Conservation (phyloP, 2,797 vertebrate genomes). For the Semotilus atromaculatus region DNA sequence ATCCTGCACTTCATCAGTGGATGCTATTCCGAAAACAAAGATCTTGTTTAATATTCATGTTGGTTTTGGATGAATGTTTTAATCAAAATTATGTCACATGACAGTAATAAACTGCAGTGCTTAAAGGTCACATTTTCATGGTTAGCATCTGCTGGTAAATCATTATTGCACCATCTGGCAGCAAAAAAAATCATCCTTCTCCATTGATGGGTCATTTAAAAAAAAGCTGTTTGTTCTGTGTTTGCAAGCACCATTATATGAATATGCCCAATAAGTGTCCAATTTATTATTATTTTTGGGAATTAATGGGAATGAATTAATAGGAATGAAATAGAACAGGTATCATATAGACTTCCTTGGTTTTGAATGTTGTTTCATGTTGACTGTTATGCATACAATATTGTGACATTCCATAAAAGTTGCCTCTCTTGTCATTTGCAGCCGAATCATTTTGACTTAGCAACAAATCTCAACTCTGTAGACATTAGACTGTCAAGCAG, state of each 20-base stretch:
- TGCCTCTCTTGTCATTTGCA: not conserved
- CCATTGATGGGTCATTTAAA: not conserved
- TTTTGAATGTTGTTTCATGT: not conserved
- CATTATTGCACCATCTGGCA: slow-evolving; percentile 5
- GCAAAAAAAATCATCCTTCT: not conserved
- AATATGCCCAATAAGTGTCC: no score
- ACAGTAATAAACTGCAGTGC: not conserved
- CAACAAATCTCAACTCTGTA: not conserved
- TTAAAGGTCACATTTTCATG: not conserved
- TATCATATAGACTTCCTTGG: not conserved
- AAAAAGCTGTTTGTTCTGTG: not conserved
- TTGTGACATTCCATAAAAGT: not conserved
- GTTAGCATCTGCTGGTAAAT: not conserved
- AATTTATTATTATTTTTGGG: no score
- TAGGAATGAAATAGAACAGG: not conserved
- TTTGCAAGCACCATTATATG: not conserved
- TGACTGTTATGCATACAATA: not conserved
- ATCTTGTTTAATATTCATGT: not conserved
- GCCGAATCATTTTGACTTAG: not conserved
- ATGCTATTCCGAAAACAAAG: not conserved
- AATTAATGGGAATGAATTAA: no score
- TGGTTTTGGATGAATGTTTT: not conserved
- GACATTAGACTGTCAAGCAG: not conserved
- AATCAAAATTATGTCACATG: not conserved
- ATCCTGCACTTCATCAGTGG: not conserved